Evolutionary conservation across 2,113 vertebrate genomes (phyloP), one percentile per base, ranked within the genome.

Genomic region (Macquaria ambigua): DNA sequence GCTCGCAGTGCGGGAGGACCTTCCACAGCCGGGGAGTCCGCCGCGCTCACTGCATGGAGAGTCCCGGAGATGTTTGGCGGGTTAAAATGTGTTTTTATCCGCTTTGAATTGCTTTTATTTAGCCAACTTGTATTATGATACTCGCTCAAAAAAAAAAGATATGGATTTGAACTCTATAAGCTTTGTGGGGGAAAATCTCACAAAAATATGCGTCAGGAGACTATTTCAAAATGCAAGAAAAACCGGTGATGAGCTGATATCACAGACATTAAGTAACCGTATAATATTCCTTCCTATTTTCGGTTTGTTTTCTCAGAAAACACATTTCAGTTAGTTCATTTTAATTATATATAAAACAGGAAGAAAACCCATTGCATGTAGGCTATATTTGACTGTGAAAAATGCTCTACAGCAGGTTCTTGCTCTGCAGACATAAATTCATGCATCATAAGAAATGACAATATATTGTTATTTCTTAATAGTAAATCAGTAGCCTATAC

Each of bases 1-100:
- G 87, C 95, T 93, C 74, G 68, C 89, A 91, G 95, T 93, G 90
- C 82, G 81, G 95, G 95, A 95, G 94, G 95, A 95, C 94, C 89
- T 85, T 87, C 72, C 87, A 92, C 93, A 94, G 74, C 75, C 80
- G 63, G 59, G 23, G 7, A 77, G 23, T 56, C 80, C 5, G 55
- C 68, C 55, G 79, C 69, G 23, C 14, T 8, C 21, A 4, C 37
- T n/a, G 79, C 74, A 8, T 11, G 75, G 64, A 68, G 21, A 74
- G 64, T 1, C 53, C 50, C 66, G 43, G 8, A 3, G 77, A 6
- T 23, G 59, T 10, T 9, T 7, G 11, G 15, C 20, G 15, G 39
- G 3, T 48, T 23, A 5, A 11, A 1, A 23, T 39, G 18, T 1
- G 28, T 9, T 23, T 58, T 34, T 8, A 52, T 43, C 28, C 6